Base-by-base conservation (phyloP, 1,140 invertebrate species). In the Diorhabda elongata region DNA sequence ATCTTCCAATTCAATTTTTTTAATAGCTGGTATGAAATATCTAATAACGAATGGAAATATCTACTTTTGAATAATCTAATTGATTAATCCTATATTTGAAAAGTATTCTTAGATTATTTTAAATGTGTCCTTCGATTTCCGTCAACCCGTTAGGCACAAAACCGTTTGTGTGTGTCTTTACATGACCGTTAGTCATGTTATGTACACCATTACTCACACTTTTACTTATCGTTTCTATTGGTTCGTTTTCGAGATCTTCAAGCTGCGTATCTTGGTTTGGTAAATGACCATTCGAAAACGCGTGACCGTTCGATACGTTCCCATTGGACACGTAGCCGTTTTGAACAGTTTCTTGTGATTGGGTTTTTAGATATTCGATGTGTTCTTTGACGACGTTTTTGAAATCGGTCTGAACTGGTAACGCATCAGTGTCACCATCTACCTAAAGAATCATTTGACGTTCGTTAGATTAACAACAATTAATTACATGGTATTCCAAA, bases 351-450 rank as follows among this genome's bases (percentile, higher is more conserved):
- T 44, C 52, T 9, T 63, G 11, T 44, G 62, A 3, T 74, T 73
- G 42, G 56, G 61, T 81, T 66, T 84, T 83, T 5, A 86, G 78
- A 42, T 85, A 84, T 66, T 86, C 83, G 79, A 89, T 86, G 69
- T 90, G 84, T 74, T 91, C 86, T 58, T 87, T 82, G 26, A 93
- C 83, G 0, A 90, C 85, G n/a, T 85, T 82, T 7, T 86, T 84
- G 77, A 93, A 92, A 73, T 92, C 90, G 7, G 88, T 85, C 75
- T 92, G 89, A 0, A 93, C 91, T n/a, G 86, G 86, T 3, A 84
- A 80, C 5, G 88, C 86, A 72, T 93, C 91, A 0, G 91, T 92
- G 75, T 93, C 91, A 0, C 92, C 92, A 75, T 94, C 91, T 6
- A 93, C 87, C 91, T 92, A 69, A 61, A 70, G 72, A 63, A 9